Conservation (phyloP, 2,113 vertebrate species). For the Otolemur garnettii region DNA sequence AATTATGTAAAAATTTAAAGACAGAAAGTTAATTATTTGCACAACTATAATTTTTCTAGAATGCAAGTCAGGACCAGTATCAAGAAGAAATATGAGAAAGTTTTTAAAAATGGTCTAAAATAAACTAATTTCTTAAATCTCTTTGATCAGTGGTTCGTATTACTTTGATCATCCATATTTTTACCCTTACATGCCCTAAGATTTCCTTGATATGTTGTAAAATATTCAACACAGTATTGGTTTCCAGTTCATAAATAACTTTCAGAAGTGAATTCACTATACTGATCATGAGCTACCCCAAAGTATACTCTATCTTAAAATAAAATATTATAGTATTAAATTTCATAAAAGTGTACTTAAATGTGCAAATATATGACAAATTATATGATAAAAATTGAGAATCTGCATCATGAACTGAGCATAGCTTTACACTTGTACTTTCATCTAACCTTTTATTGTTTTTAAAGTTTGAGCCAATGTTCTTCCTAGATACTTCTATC, state of each 20-base stretch:
- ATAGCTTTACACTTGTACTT: not conserved
- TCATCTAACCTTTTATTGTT: not conserved
- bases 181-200: not conserved
- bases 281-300: not conserved
- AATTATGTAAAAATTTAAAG: not conserved
- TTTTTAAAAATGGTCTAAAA: not conserved
- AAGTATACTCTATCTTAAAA: not conserved
- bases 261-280: not conserved
- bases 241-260: not conserved
- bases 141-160: not conserved
- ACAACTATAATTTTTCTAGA: not conserved
- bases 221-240: not conserved
- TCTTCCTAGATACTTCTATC: not conserved
- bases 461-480: not conserved
- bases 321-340: not conserved
- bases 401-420: not conserved
- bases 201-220: not conserved
- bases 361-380: not conserved
- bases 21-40: not conserved
- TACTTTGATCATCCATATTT: not conserved
- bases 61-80: not conserved
- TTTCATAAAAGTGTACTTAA: not conserved
- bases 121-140: not conserved
- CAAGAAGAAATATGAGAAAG: not conserved
- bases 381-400: not conserved